Base-by-base conservation (phyloP, 2,797 vertebrate species). In the Chelon auratus region DNA sequence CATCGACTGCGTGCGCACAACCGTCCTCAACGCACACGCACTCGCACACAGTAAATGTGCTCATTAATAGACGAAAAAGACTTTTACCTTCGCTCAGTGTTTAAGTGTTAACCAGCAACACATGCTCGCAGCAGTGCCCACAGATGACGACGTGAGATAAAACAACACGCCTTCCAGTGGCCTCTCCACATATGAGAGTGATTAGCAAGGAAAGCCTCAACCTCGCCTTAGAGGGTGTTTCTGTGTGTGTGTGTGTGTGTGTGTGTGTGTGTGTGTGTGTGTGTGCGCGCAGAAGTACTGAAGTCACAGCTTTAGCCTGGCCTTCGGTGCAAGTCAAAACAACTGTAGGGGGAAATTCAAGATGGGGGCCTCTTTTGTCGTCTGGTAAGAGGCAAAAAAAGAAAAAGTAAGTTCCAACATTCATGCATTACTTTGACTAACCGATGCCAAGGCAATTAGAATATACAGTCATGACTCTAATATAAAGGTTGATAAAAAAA, bases 131-230 rank as follows among this genome's bases (percentile, higher is more conserved):
- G 82, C 68, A 52, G 30, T 61, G 73, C 30, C 57, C 71, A 9
- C 61, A 43, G 55, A 87, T 61, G 77, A 82, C 61, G 86, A 89
- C 57, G 85, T 86, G 73, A 89, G 78, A 73, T 89, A 86, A 70
- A 88, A 84, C 75, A 87, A 78, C 77, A 77, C 33, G 75, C 75
- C 72, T 85, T 62, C 75, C 62, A 62, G 68, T 67, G 70, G 85
- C 78, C 83, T 71, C 83, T 62, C 57, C 67, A 88, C 92, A 93
- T 82, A 85, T 89, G 89, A 89, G 78, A 91, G 80, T 77, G 80
- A 91, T 93, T 91, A 92, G 76, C 69, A 79, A 78, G 0, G 5
- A 87, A 81, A 89, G 85, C 78, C 75, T 81, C 33, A 61, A 68
- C 22, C 53, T 64, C 63, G 61, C 50, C 57, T 72, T 12, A 33